These are phyloP conservation scores for Limnodromus scolopaceus DNA, from an alignment of 2,797 vertebrate genomes.

Conservation along the genomic window DNA sequence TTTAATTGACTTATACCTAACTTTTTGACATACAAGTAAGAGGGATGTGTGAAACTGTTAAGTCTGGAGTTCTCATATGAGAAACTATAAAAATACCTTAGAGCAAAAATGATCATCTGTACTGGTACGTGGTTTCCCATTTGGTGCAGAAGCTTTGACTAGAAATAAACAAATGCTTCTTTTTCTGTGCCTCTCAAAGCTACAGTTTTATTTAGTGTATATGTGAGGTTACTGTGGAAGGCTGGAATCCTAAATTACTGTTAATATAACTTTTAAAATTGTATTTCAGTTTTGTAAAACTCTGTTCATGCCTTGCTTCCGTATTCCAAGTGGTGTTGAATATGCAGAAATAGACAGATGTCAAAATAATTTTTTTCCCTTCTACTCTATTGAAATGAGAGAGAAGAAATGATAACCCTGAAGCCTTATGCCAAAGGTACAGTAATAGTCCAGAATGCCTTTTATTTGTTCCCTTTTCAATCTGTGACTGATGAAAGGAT, in stretches of 20 bases:
- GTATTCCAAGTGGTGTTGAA: neutral
- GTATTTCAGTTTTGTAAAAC: neutral
- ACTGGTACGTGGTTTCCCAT: neutral
- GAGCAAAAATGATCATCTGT: neutral
- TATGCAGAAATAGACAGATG: neutral
- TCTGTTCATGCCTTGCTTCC: neutral
- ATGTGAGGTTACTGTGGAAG: neutral
- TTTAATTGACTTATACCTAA: neutral
- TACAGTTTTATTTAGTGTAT: neutral
- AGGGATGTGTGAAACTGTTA: neutral
- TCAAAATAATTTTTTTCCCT: neutral
- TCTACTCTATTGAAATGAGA: neutral
- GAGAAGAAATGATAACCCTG: neutral
- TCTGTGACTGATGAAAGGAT: neutral
- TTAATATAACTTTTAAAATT: neutral
- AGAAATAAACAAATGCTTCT: neutral
- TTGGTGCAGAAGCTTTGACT: neutral
- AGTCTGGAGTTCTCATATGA: neutral
- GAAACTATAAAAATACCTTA: neutral
- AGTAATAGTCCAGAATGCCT: neutral
- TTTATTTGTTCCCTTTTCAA: neutral
- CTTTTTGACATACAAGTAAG: neutral
- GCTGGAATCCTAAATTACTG: neutral
- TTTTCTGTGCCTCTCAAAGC: neutral
- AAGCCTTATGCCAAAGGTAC: neutral